Evolutionary conservation across 2,888 invertebrate genomes (phyloP), one percentile per base, ranked within the genome.

Genomic region (Invenusta paracnida): DNA sequence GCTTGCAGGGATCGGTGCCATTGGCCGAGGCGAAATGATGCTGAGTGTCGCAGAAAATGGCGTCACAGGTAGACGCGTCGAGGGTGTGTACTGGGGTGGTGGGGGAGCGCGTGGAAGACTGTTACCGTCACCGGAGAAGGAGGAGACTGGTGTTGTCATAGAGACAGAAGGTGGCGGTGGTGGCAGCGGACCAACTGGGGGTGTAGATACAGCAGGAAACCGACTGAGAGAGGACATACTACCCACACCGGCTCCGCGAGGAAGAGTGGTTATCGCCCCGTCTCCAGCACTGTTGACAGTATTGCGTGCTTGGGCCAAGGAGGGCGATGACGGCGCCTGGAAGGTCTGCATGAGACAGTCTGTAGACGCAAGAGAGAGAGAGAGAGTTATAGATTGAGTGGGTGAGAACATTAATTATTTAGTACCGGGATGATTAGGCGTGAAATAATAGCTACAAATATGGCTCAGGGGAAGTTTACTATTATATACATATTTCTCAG

Each of bases 271-370:
- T 5, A 11, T 48, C 48, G 48, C 5, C 11, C 17, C 17, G 48
- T 48, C 48, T 23, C 23, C 23, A 23, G 11, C 5, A 23, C 25
- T 73, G 73, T 13, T 73, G 73, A 2, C 27, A 25, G 2, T 23
- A 23, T 25, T 13, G 11, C 27, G 5, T 5, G 5, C 11, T 2
- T 5, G 5, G 73, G 73, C 73, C 23, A 73, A 23, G 2, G 73
- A 73, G 17, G 73, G 73, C 5, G 73, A 73, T 2, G 73, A 13
- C 11, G 73, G 73, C 23, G 73, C 73, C 23, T 73, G 73, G 73
- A 73, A 73, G 11, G 73, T 73, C 25, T 73, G 73, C 73, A 73
- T 73, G 17, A 73, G 73, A 23, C 73, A 73, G 25, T 73, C 73
- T 73, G 73, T 73, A 13, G 23, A 73, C 11, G 25, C 5, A 48